phyloP scores from a whole-genome alignment of 2,113 vertebrate species.

The Ammodytes dubius region DNA sequence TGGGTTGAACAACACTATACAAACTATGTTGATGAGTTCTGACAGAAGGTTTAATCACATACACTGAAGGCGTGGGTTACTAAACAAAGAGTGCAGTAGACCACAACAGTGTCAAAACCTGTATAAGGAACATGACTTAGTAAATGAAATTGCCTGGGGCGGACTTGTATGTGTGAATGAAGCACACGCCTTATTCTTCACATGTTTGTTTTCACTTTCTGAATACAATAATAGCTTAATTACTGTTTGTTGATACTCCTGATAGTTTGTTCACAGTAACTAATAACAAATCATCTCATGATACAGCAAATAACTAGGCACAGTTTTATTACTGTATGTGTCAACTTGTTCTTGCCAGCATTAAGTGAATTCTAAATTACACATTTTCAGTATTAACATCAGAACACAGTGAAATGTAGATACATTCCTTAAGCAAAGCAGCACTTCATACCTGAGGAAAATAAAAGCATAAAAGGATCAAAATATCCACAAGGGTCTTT shows the following conservation, averaged over 20 bases:
- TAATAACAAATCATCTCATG: not conserved
- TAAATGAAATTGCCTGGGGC: not conserved
- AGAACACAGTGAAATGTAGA: not conserved
- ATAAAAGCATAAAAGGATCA: slow-evolving; percentile 1
- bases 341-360: not conserved
- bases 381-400: not conserved
- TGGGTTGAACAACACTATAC: not conserved
- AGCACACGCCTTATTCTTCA: not conserved
- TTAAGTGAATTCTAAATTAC: not conserved
- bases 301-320: not conserved
- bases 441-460: slow-evolving; percentile 23
- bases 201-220: not conserved
- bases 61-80: not conserved
- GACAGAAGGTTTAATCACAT: not conserved
- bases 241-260: not conserved
- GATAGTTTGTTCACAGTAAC: not conserved
- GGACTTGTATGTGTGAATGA: not conserved
- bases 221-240: not conserved
- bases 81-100: not conserved
- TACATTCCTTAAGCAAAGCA: slow-evolving; percentile 2
- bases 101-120: no score
- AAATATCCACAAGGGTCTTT: slow-evolving; percentile 9
- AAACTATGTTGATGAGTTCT: not conserved
- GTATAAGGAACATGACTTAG: not conserved
- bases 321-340: not conserved